Conservation (phyloP, 2,113 vertebrate species). For the Pygoscelis adeliae region DNA sequence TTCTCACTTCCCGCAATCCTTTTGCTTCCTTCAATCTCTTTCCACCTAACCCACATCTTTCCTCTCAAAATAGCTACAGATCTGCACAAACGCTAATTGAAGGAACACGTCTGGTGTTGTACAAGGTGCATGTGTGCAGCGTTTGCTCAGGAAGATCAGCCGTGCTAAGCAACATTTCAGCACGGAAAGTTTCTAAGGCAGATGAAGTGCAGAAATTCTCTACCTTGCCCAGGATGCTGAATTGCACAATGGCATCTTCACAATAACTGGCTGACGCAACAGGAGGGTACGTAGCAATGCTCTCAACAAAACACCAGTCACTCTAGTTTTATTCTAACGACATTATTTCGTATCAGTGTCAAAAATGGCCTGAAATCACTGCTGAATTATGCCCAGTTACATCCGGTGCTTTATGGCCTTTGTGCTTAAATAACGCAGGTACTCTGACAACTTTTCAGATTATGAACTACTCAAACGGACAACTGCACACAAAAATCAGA, state of each 20-base stretch:
- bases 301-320: not conserved
- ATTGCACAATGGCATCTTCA: not conserved
- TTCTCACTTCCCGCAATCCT: not conserved
- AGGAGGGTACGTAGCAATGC: not conserved
- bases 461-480: not conserved
- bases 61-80: not conserved
- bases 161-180: not conserved
- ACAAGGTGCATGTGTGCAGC: accelerated
- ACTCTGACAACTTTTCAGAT: not conserved
- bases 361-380: not conserved
- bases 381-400: not conserved
- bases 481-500: not conserved
- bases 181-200: not conserved
- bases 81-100: not conserved
- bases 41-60: not conserved
- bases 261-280: accelerated
- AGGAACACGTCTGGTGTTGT: accelerated
- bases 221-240: not conserved
- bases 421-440: not conserved
- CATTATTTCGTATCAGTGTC: accelerated
- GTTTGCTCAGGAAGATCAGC: not conserved
- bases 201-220: not conserved
- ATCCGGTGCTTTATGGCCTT: not conserved
- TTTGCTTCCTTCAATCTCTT: not conserved
- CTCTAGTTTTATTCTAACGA: not conserved